Base-by-base conservation (phyloP, 1,140 invertebrate species). In the Sitophilus oryzae region DNA sequence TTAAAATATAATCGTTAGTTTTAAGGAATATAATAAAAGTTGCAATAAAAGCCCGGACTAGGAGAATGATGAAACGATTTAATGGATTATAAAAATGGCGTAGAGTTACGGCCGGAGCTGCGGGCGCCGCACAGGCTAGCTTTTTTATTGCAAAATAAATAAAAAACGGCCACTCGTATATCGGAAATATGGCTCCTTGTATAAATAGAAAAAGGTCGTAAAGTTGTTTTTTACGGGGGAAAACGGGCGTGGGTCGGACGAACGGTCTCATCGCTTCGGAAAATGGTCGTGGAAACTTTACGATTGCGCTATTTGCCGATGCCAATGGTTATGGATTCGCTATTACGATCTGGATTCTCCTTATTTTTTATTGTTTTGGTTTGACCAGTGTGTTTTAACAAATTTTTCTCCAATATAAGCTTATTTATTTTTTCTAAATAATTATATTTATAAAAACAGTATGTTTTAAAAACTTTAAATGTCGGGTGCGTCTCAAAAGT, bases 1-100 rank as follows among this genome's bases (percentile, higher is more conserved):
- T 48, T 48, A 48, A 48, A 48, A 48, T 36, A 35, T 48, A 48
- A 48, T 48, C 30, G 45, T 48, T 48, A 48, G 34, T 48, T 48
- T 48, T 48, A 48, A 48, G 45, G 45, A 48, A 36, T 48, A 48
- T 48, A 48, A 48, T 48, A 48, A 48, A 48, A 48, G 45, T 16
- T 48, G 45, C 35, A 48, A 48, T 48, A 48, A 48, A 48, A 48
- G 14, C n/a, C 30, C 14, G 30, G 5, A 20, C 35, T n/a, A n/a
- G n/a, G 11, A 14, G 45, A 48, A 48, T 48, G 45, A 48, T 38
- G 45, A 48, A 48, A 48, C 45, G 14, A 34, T 22, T 22, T 48
- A 48, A 48, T 48, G 45, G 45, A 48, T 48, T 48, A 48, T 48
- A 38, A 48, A 48, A 48, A 48, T 48, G 23, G 18, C 5, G 10